A percentile compares a stretch with the other conserved stretches of the same genome.
Evolutionary conservation across 2,113 vertebrate species (phyloP).

Genomic region (Rhabdomys dilectus): DNA sequence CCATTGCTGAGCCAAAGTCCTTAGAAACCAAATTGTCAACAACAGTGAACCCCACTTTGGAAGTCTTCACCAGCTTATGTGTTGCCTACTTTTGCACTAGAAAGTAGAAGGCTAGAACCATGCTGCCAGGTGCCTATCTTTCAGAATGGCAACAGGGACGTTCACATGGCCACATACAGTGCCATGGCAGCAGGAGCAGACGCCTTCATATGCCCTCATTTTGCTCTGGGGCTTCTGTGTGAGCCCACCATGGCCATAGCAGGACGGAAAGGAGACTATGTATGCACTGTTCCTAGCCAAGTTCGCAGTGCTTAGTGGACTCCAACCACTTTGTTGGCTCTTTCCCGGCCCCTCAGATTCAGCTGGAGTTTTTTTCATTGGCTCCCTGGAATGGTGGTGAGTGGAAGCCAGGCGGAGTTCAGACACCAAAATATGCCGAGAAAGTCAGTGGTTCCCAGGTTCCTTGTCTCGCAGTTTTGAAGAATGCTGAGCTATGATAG

Average conservation of each 20-base stretch:
- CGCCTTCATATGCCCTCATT: too few relatives aligned
- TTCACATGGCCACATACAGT: too few relatives aligned
- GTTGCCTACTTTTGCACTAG: background rate
- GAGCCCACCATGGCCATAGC: background rate
- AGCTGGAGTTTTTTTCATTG: background rate
- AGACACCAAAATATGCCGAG: background rate
- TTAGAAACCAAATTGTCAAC: background rate
- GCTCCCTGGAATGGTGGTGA: background rate
- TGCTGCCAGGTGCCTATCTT: background rate
- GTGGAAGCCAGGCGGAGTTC: background rate
- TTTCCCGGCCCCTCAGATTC: background rate
- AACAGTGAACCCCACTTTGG: background rate
- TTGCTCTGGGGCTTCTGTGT: background rate
- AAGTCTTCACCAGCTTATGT: background rate
- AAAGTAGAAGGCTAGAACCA: background rate
- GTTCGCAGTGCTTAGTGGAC: fast-evolving
- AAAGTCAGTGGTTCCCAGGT: background rate
- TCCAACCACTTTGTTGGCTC: background rate
- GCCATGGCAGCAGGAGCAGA: too few relatives aligned
- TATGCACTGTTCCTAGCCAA: background rate
- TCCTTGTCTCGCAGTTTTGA: background rate
- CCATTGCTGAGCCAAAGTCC: background rate
- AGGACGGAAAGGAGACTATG: background rate
- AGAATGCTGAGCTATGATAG: background rate
- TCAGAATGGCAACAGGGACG: background rate